phyloP scores from a whole-genome alignment of 2,888 invertebrate genomes.

The Crossocerus cetratus region DNA sequence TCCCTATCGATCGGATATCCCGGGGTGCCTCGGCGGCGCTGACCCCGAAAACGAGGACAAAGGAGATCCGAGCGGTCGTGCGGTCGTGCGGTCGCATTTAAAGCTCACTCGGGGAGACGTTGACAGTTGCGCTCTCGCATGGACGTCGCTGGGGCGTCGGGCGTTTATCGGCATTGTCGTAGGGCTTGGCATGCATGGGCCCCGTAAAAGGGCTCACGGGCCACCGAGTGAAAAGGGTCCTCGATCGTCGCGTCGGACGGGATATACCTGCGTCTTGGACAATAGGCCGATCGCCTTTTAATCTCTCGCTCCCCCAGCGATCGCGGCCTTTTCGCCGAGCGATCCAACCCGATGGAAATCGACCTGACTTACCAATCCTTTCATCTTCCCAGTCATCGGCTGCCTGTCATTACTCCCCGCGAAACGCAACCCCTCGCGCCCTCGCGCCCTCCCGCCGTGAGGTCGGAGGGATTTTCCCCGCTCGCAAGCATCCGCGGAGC shows the following conservation, averaged over 20 bases:
- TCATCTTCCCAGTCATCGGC: conserved; percentile 10
- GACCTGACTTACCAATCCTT: conserved; percentile 48
- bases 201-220: conserved; percentile 14
- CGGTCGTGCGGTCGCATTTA: neutral
- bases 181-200: neutral
- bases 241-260: conserved; percentile 17
- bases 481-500: no score
- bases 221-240: conserved; percentile 46
- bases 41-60: conserved; percentile 9
- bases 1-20: conserved; percentile 22
- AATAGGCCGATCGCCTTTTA: conserved; percentile 61
- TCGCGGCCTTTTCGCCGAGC: conserved; percentile 39
- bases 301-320: conserved; percentile 37
- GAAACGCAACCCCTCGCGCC: no score
- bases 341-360: conserved; percentile 50
- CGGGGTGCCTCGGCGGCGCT: conserved; percentile 1
- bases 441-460: no score
- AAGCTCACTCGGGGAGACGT: conserved; percentile 10
- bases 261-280: conserved; percentile 36
- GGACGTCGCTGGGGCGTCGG: conserved; percentile 9
- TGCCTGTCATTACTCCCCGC: no score
- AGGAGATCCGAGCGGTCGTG: conserved; percentile 19
- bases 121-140: conserved; percentile 31
- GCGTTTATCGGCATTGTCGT: conserved; percentile 28
- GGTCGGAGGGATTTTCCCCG: no score